Percentiles rank a stretch among this genome's conserved stretches.
Conservation (phyloP, 1,140 invertebrate genomes). For the Potamilus streckersoni region DNA sequence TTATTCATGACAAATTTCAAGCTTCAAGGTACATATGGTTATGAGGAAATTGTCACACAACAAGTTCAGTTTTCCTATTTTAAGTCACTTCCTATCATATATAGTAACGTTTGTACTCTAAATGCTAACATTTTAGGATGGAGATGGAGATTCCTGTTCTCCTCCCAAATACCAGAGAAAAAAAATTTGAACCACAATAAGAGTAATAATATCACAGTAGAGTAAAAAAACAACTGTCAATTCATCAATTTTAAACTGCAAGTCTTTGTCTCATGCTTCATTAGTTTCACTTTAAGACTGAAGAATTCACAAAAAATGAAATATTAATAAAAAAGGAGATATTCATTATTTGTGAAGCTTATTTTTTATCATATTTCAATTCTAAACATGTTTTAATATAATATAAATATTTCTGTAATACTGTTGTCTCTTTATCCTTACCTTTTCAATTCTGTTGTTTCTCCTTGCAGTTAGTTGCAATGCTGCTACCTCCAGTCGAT, state of each 20-base stretch:
- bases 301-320: not conserved
- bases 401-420: not conserved
- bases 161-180: too few relatives aligned
- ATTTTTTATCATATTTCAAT: not conserved
- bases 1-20: not conserved
- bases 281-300: not conserved
- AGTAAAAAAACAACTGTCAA: too few relatives aligned
- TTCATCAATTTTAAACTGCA: too few relatives aligned
- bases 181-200: too few relatives aligned
- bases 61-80: not conserved
- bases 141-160: too few relatives aligned
- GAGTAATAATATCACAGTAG: too few relatives aligned
- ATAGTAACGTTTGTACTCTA: not conserved
- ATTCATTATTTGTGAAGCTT: not conserved
- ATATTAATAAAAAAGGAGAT: too few relatives aligned
- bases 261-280: too few relatives aligned
- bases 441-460: slow-evolving; percentile 23
- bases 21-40: not conserved
- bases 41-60: not conserved
- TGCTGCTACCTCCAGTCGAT: slow-evolving; percentile 20
- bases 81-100: not conserved
- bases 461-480: slow-evolving; percentile 32
- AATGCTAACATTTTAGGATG: not conserved
- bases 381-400: slow-evolving; percentile 3
- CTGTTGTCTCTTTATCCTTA: too few relatives aligned